Conservation (phyloP, 1,140 invertebrate species). For the Conus ventricosus region DNA sequence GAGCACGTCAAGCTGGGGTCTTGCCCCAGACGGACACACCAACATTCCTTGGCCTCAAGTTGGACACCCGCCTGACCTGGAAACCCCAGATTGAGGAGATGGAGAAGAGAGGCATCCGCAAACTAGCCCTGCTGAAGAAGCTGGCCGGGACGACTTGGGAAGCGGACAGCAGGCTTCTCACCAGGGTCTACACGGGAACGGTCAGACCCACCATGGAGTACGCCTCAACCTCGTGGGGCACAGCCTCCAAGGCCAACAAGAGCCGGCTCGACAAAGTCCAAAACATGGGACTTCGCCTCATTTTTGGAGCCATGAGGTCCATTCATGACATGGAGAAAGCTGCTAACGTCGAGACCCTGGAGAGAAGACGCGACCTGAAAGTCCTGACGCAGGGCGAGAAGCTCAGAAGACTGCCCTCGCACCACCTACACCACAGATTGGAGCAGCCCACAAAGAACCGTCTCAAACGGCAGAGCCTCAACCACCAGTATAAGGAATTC, state of each 20-base stretch:
- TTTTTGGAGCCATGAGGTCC: constrained; percentile 4
- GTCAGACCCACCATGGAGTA: constrained; percentile 35
- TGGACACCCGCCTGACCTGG: constrained; percentile 40
- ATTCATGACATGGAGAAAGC: neutral
- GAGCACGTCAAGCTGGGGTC: constrained; percentile 21
- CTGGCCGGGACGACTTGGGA: constrained; percentile 35
- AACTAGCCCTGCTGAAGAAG: constrained; percentile 29
- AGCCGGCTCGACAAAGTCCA: constrained; percentile 2
- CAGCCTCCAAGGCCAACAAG: constrained; percentile 32
- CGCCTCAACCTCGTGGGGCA: constrained; percentile 34
- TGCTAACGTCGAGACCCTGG: neutral
- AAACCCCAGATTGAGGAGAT: constrained; percentile 27
- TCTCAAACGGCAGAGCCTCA: constrained; percentile 36
- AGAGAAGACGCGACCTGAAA: constrained; percentile 4
- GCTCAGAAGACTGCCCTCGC: constrained; percentile 27
- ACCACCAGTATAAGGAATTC: constrained; percentile 27
- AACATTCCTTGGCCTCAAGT: constrained; percentile 34
- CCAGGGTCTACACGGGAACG: constrained; percentile 25
- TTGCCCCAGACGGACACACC: constrained; percentile 17
- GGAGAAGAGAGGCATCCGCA: constrained; percentile 19
- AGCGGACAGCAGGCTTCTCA: constrained; percentile 18
- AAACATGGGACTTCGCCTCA: constrained; percentile 18
- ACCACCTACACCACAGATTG: constrained; percentile 26
- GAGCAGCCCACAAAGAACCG: constrained; percentile 30
- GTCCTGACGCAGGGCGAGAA: constrained; percentile 12